Base-by-base conservation (phyloP, 2,888 invertebrate genomes). In the Leucania comma region DNA sequence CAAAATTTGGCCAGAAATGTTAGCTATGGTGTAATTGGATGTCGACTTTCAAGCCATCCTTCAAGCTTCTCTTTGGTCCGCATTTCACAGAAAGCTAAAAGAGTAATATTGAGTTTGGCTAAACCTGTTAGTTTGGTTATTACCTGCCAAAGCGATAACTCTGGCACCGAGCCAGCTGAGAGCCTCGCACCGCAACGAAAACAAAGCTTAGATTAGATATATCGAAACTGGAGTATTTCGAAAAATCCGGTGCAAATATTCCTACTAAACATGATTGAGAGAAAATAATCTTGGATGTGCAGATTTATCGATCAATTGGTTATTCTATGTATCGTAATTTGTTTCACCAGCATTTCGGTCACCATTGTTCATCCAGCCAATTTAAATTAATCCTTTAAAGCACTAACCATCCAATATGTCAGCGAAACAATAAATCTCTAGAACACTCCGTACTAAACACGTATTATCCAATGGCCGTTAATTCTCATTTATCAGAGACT, bases 81-180 rank as follows among this genome's bases (percentile, higher is more conserved):
- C 6, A 59, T 8, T 26, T 20, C 20, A 26, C 32, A 57, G 32
- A 60, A 54, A 56, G 42, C 48, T 32, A 48, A 68, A 67, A 59
- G 38, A 54, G 58, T 62, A 61, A 42, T 42, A n/a, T 48, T 20
- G 17, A 60, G 54, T 32, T 38, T 38, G 59, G 26, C n/a, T 46
- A 35, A 72, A 62, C 62, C 58, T 62, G 54, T 62, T 77, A 50
- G 32, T 70, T 42, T 53, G 67, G 62, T 58, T 65, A 62, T 64
- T 76, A 76, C 62, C 79, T 64, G 62, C 59, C 50, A 24, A 54
- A 57, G 48, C 48, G 35, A 62, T 72, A 61, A 58, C 1, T 57
- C 66, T 76, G 76, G 76, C 58, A n/a, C 53, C 14, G 46, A 29
- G 79, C 76, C 76, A 78, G 58, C 58, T 26, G 59, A 42, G 48